Evolutionary conservation across 2,113 vertebrate species (phyloP), one percentile per base, ranked within the genome.

Genomic region (Anoura caudifer): DNA sequence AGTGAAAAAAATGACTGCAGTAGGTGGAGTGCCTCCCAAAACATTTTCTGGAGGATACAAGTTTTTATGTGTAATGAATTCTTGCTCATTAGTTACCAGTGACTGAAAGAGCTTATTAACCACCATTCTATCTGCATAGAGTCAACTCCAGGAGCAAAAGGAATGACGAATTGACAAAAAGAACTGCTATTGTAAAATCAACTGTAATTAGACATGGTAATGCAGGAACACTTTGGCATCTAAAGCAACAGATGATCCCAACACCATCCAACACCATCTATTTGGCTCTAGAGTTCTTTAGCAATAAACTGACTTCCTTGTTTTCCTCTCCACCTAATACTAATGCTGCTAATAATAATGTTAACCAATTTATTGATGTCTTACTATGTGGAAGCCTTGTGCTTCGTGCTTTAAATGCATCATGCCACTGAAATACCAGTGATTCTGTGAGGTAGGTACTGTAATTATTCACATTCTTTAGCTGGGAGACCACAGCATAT

Each of bases 31-130:
- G 3, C 54, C 73, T 84, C 83, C 73, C 77, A 9, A n/a, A 91
- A 86, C 28, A 31, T 67, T 95, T 96, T 97, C 97, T 86, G 81
- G 65, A 97, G 96, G 90, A 93, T 52, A 69, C 26, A 20, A 38
- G 52, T 63, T 94, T 92, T 70, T n/a, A 12, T 20, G 26, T 38
- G 28, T 81, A 38, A 72, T 77, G 67, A 61, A 82, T 75, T 91
- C 65, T 75, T 82, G 22, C 69, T 82, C 82, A 75, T 76, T 82
- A 84, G 72, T 31, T 36, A 95, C 15, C 77, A 80, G 41, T 69
- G 47, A 50, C 56, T 31, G 33, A 19, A 82, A 59, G 33, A 33
- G 50, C 31, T 95, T 65, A 50, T 69, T 76, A 47, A 3, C 31
- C 45, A 28, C 22, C 45, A 0, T 38, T 36, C 79, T 20, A 17